Conservation (phyloP, 1,140 invertebrate genomes). For the Lysiphlebus fabarum region DNA sequence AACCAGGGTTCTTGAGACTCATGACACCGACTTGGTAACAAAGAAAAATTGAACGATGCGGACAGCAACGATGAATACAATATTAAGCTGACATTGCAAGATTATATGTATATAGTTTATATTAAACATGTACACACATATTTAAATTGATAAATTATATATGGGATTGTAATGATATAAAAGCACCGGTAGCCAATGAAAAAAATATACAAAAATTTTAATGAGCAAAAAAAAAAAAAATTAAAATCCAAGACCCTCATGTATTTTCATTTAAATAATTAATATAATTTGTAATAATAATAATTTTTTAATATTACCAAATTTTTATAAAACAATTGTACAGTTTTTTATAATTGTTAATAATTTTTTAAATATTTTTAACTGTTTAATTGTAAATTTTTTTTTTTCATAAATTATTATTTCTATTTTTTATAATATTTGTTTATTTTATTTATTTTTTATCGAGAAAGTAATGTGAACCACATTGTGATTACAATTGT, state of each 20-base stretch:
- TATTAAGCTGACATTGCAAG: constrained; percentile 15
- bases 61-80: constrained; percentile 15
- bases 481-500: constrained; percentile 9
- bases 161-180: too few species aligned
- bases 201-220: too few species aligned
- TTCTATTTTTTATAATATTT: too few species aligned
- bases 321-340: neutral
- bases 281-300: too few species aligned
- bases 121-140: neutral
- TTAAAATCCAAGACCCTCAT: too few species aligned
- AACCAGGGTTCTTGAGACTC: constrained; percentile 4
- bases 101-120: neutral
- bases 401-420: too few species aligned
- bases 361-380: too few species aligned
- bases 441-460: neutral
- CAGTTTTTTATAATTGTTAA: neutral
- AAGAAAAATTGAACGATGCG: constrained; percentile 14
- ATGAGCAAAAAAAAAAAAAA: too few species aligned
- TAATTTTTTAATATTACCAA: too few species aligned
- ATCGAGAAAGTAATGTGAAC: constrained; percentile 5
- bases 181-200: too few species aligned
- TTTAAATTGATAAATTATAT: neutral
- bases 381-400: too few species aligned
- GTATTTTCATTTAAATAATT: too few species aligned
- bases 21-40: constrained; percentile 15